Evolutionary conservation across 2,888 invertebrate genomes (phyloP).

Genomic region (Leptinotarsa tumamoca): DNA sequence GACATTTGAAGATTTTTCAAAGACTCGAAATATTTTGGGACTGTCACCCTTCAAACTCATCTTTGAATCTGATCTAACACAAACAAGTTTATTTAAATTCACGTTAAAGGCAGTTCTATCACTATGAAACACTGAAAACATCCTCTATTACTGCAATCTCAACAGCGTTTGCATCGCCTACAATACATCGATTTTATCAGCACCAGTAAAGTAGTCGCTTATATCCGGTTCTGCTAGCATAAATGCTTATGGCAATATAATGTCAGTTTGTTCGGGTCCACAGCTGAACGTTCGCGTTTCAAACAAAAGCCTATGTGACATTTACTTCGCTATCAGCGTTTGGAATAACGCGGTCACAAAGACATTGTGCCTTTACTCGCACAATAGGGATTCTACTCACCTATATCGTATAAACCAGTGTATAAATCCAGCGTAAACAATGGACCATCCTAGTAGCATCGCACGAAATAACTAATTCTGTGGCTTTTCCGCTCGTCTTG

Average conservation of each 20-base stretch:
- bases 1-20: no score
- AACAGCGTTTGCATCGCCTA: neutral
- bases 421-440: constrained; percentile 51
- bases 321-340: constrained; percentile 46
- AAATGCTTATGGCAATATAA: constrained; percentile 37
- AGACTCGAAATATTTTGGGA: no score
- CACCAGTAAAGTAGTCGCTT: constrained; percentile 22
- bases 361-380: constrained; percentile 49
- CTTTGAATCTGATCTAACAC: no score
- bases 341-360: constrained; percentile 44
- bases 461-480: constrained; percentile 40
- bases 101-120: no score
- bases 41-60: no score
- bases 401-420: constrained; percentile 44
- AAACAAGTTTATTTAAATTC: no score
- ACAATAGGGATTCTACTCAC: constrained; percentile 50
- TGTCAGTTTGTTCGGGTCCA: constrained; percentile 45
- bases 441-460: constrained; percentile 30
- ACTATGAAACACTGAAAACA: no score
- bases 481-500: constrained; percentile 42
- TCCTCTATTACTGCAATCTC: no score
- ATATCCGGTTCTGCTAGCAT: constrained; percentile 28
- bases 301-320: constrained; percentile 48
- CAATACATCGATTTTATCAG: constrained; percentile 26
- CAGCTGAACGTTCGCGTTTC: constrained; percentile 38